Percentiles rank a stretch among this genome's conserved stretches.
Conservation (phyloP, 2,113 vertebrate genomes). For the Polyodon spathula region DNA sequence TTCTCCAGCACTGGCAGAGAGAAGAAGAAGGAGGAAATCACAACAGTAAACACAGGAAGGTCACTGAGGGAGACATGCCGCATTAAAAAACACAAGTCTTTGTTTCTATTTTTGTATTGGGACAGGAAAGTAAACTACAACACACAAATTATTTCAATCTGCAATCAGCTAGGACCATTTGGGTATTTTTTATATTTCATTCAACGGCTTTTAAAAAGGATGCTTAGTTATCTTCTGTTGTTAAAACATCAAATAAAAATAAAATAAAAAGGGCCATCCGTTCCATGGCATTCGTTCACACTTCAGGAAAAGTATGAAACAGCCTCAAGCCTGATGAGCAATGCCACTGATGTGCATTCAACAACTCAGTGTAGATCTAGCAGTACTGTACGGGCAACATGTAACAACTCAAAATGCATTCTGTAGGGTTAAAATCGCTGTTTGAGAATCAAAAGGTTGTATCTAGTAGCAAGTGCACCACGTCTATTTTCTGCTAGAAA, state of each 20-base stretch:
- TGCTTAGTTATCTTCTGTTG: background rate
- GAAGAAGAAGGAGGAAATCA: background rate
- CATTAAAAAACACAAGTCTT: no score
- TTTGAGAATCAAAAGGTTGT: no score
- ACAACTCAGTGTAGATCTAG: no score
- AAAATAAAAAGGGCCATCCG: background rate
- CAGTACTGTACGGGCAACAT: no score
- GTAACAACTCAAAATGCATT: no score
- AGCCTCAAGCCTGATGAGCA: no score
- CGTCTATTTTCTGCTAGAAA: no score
- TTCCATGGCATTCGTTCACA: background rate
- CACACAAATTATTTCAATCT: background rate
- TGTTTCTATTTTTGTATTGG: no score
- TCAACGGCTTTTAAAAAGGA: background rate
- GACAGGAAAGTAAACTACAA: background rate
- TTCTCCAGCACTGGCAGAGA: constrained; percentile 83
- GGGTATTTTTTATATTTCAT: background rate
- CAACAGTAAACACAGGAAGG: background rate
- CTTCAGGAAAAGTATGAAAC: background rate
- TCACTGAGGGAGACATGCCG: background rate
- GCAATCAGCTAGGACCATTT: background rate
- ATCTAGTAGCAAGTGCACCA: no score
- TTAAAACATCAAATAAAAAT: background rate
- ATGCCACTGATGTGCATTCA: no score
- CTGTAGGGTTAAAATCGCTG: no score